Percentiles rank a stretch among this genome's conserved stretches.
Evolutionary conservation across 2,888 invertebrate genomes (phyloP).

Genomic region (Hypercompe scribonia): DNA sequence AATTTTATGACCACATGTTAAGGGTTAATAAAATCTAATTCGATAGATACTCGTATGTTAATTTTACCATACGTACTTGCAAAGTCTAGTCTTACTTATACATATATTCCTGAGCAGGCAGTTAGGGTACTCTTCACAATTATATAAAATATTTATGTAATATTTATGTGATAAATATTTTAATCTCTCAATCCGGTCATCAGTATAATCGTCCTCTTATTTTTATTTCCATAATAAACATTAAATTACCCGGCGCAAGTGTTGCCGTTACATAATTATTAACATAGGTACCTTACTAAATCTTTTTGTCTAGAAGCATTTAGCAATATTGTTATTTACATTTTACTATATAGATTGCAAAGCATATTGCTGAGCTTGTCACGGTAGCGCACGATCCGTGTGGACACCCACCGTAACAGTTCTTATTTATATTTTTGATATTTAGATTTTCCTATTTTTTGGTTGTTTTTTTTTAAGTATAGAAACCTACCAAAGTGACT

Average conservation of each 20-base stretch:
- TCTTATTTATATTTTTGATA: too few species aligned
- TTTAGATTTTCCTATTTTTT: too few species aligned
- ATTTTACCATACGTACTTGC: slow-evolving; percentile 10
- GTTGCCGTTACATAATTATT: slow-evolving; percentile 45
- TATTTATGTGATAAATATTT: background rate
- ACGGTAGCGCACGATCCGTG: background rate
- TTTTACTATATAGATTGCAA: too few species aligned
- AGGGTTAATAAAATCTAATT: slow-evolving; percentile 14
- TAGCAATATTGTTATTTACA: too few species aligned
- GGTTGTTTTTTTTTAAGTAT: too few species aligned
- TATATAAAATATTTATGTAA: background rate
- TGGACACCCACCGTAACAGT: background rate
- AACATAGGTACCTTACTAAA: too few species aligned
- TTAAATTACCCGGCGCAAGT: slow-evolving; percentile 11
- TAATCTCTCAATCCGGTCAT: background rate
- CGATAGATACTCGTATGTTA: slow-evolving; percentile 19
- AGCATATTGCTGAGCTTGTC: background rate
- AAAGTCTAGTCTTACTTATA: background rate
- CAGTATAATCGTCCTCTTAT: background rate
- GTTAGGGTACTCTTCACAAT: background rate
- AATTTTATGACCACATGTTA: slow-evolving; percentile 10
- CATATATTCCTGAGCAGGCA: slow-evolving; percentile 10
- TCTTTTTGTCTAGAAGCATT: too few species aligned
- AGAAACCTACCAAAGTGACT: too few species aligned
- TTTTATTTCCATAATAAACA: background rate